Conservation (phyloP, 2,113 vertebrate genomes). For the Saimiri boliviensis region DNA sequence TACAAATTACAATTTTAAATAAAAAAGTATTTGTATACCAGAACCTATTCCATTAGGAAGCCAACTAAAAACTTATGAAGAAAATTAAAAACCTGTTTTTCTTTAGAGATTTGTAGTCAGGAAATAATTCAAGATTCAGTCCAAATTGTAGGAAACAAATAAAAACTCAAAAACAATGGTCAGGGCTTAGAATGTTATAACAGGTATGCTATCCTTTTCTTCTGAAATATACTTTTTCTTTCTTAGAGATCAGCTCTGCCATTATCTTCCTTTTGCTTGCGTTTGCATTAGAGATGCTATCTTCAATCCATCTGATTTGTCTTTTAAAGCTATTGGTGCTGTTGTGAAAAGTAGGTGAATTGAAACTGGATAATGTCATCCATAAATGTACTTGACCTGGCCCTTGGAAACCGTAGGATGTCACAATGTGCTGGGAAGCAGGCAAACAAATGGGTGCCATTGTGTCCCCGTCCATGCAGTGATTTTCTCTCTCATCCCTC, state of each 20-base stretch:
- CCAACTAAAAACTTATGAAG: neutral
- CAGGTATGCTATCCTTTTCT: neutral
- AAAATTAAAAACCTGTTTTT: neutral
- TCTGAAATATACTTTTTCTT: neutral
- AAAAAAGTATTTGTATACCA: neutral
- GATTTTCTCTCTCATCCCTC: neutral
- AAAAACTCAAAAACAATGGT: neutral
- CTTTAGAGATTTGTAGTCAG: neutral
- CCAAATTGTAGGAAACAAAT: neutral
- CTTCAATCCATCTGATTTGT: neutral
- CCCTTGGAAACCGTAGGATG: too few relatives aligned
- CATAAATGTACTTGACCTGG: neutral
- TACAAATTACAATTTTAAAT: neutral
- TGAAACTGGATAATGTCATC: neutral
- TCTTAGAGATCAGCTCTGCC: neutral
- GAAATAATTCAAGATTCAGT: neutral
- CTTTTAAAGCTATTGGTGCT: neutral
- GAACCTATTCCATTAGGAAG: neutral
- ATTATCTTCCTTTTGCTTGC: neutral
- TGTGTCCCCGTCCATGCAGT: neutral
- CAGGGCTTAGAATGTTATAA: neutral
- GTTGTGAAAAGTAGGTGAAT: neutral
- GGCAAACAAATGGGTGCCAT: too few relatives aligned
- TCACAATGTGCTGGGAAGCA: neutral
- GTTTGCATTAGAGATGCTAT: neutral